Evolutionary conservation across 2,113 vertebrate species (phyloP).

Genomic region (Onychostoma macrolepis): DNA sequence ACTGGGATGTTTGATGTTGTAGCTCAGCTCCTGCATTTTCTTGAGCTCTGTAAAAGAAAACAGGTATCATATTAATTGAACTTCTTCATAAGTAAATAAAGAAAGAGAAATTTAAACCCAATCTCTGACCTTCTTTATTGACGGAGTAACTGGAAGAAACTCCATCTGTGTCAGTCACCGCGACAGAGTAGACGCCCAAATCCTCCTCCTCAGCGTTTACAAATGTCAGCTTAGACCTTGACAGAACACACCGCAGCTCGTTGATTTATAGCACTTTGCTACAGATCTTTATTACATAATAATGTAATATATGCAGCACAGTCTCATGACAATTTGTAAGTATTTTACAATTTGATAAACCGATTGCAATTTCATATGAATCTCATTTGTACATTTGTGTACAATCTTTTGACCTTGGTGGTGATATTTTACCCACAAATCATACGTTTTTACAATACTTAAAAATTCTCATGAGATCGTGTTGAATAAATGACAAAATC

Average conservation of each 20-base stretch:
- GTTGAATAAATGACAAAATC: neutral
- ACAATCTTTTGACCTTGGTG: neutral
- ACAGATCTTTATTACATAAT: neutral
- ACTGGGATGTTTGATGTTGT: slow-evolving; percentile 93
- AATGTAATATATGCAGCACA: neutral
- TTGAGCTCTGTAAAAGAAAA: slow-evolving; percentile 82
- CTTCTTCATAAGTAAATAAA: neutral
- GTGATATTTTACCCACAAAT: neutral
- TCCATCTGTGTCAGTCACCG: slow-evolving; percentile 91
- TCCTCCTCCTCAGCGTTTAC: slow-evolving; percentile 86
- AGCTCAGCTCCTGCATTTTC: slow-evolving; percentile 87
- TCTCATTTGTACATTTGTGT: neutral
- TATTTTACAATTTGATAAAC: neutral
- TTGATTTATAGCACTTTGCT: neutral
- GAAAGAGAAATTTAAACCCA: neutral
- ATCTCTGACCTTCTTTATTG: slow-evolving; percentile 82
- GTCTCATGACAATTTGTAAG: neutral
- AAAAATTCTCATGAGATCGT: neutral
- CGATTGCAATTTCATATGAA: neutral
- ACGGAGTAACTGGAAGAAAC: slow-evolving; percentile 88
- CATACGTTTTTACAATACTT: neutral
- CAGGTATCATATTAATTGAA: neutral
- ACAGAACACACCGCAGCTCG: slow-evolving; percentile 25
- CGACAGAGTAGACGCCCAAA: slow-evolving; percentile 86
- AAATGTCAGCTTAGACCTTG: slow-evolving; percentile 89